Evolutionary conservation across 2,888 invertebrate genomes (phyloP).

Genomic region (Ferrisia virgata): DNA sequence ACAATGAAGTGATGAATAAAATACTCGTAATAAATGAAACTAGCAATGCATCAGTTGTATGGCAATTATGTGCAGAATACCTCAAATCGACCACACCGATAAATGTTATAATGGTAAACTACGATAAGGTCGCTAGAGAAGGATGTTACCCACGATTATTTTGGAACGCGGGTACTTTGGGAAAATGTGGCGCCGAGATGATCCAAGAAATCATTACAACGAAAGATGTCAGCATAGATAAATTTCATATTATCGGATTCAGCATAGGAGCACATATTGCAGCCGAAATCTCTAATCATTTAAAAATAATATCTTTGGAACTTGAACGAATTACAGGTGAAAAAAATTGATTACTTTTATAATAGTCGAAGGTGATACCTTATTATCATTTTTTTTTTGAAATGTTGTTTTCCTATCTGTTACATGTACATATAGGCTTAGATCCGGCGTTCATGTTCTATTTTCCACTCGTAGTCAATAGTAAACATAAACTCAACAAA

Average conservation of each 20-base stretch:
- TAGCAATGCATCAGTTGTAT: neutral
- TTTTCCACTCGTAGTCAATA: slow-evolving; percentile 44
- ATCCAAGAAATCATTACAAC: slow-evolving; percentile 57
- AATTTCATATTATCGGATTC: slow-evolving; percentile 63
- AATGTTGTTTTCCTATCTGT: too few relatives aligned
- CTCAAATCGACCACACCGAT: neutral
- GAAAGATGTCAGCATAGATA: slow-evolving; percentile 53
- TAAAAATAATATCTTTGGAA: slow-evolving; percentile 53
- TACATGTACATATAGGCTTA: slow-evolving; percentile 50
- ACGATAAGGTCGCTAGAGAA: neutral
- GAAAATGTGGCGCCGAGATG: slow-evolving; percentile 61
- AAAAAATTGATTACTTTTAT: neutral
- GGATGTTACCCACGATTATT: neutral
- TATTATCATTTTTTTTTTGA: too few relatives aligned
- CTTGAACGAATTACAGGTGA: slow-evolving; percentile 60
- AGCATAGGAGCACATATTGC: slow-evolving; percentile 64
- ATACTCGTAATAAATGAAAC: too few relatives aligned
- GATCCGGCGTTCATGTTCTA: slow-evolving; percentile 51
- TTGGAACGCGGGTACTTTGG: slow-evolving; percentile 59
- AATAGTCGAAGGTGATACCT: too few relatives aligned
- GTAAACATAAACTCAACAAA: slow-evolving; percentile 49
- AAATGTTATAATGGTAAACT: neutral
- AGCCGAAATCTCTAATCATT: slow-evolving; percentile 57
- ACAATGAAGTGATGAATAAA: neutral
- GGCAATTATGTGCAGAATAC: neutral